These are phyloP conservation scores for Pandemis heparana DNA, from an alignment of 2,888 invertebrate genomes.

Conservation along the genomic window DNA sequence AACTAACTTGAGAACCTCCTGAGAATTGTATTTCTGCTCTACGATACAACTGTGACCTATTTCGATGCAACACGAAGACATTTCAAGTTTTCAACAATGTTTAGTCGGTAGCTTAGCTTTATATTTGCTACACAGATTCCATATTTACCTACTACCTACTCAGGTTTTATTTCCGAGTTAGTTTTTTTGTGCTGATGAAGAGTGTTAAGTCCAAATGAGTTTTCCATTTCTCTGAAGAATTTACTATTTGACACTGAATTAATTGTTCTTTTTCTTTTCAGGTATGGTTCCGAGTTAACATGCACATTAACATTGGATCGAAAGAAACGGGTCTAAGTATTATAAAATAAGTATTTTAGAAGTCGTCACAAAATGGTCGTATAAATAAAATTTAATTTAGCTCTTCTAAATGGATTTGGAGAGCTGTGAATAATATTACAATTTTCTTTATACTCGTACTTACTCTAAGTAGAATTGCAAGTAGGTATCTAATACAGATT, in stretches of 20 bases:
- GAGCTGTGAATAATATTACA: background rate
- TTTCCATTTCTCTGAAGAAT: background rate
- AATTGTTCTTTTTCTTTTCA: constrained; percentile 17
- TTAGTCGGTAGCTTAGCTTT: background rate
- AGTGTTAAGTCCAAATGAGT: background rate
- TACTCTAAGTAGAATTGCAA: constrained; percentile 1
- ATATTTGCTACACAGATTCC: background rate
- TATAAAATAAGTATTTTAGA: background rate
- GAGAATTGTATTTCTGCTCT: constrained; percentile 14
- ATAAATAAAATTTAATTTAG: background rate
- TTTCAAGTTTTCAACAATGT: background rate
- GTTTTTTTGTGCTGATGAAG: background rate
- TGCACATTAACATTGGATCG: too few relatives aligned
- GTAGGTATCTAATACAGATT: constrained; percentile 21
- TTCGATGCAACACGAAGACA: constrained; percentile 12
- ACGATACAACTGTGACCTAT: constrained; percentile 28
- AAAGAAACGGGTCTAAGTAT: constrained; percentile 10
- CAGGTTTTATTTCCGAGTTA: background rate
- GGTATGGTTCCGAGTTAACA: constrained; percentile 20
- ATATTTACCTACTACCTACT: too few relatives aligned
- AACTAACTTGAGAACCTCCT: constrained; percentile 18
- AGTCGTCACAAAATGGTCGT: constrained; percentile 26
- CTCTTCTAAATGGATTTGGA: background rate
- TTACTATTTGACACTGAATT: background rate
- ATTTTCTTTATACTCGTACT: constrained; percentile 13